Evolutionary conservation across 2,113 vertebrate species (phyloP), one percentile per base, ranked within the genome.

Genomic region (Bolborhynchus lineola): DNA sequence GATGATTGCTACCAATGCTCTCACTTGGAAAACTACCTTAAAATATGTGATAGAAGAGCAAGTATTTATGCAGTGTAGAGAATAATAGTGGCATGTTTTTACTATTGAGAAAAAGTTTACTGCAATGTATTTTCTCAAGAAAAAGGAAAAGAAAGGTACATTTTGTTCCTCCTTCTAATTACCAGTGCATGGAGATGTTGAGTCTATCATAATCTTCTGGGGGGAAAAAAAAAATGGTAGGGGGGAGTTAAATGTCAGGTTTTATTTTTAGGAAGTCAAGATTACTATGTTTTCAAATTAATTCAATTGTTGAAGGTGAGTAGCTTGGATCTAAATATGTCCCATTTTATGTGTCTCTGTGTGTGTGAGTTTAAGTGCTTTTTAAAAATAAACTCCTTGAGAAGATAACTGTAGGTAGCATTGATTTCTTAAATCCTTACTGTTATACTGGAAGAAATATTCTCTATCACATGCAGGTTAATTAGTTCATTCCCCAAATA

Each of bases 261-360:
- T 94, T 88, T 88, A 41, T 76, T 93, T 93, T 92, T 64, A 76
- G n/a, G 25, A 72, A 3, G 3, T 84, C 13, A 82, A 37, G n/a
- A 82, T 75, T 75, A 60, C 29, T 16, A 25, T 35, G 3, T 62
- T 92, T 96, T 92, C 50, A 37, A 26, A 50, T 78, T 41, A 78
- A 47, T 64, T 59, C 18, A 14, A 3, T 41, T 70, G 10, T 21
- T 88, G 31, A 35, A 63, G 55, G 7, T 67, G 16, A 81, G 37
- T 68, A 35, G 4, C 26, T 78, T 88, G 12, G 4, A n/a, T 25
- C 35, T 47, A 84, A 78, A 52, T 26, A 8, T 14, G 5, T 57
- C 72, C 59, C 44, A 28, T 52, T 76, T 52, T 59, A 28, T 28
- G 4, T 35, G 14, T 82, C 10, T 59, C 6, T 29, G 13, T n/a